These are phyloP conservation scores for Agrochola circellaris DNA, from an alignment of 2,888 invertebrate genomes.

Conservation along the genomic window DNA sequence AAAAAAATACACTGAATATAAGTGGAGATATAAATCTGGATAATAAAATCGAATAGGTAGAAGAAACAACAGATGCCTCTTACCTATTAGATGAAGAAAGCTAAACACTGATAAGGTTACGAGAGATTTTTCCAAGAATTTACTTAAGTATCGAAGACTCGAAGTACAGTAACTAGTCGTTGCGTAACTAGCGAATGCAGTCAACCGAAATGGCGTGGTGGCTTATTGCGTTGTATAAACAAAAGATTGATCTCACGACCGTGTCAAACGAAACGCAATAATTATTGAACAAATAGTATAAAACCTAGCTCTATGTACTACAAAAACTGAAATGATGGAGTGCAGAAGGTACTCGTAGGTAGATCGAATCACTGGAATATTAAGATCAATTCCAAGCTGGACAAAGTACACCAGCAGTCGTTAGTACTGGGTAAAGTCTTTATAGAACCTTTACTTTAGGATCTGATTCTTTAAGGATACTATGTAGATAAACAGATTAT, in stretches of 20 bases:
- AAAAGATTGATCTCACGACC: conserved; percentile 74
- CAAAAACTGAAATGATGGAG: background rate
- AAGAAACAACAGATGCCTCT: conserved; percentile 42
- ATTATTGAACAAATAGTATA: conserved; percentile 49
- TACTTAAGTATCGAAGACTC: conserved; percentile 24
- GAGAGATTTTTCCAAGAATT: conserved; percentile 48
- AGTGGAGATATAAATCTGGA: conserved; percentile 35
- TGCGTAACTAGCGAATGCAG: conserved; percentile 68
- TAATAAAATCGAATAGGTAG: conserved; percentile 25
- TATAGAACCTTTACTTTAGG: background rate
- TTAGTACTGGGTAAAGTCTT: background rate
- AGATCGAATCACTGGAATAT: background rate
- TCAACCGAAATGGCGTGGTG: conserved; percentile 70
- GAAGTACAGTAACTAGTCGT: conserved; percentile 48
- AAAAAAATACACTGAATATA: conserved; percentile 11
- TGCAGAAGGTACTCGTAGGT: background rate
- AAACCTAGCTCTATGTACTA: background rate
- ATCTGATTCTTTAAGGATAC: conserved; percentile 6
- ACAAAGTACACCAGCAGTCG: background rate
- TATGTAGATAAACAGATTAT: background rate
- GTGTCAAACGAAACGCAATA: conserved; percentile 69
- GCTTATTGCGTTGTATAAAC: conserved; percentile 71
- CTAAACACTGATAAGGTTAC: conserved; percentile 44
- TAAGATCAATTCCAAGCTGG: background rate
- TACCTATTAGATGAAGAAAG: conserved; percentile 44